These are phyloP conservation scores for Urocitellus parryii DNA, from an alignment of 2,113 vertebrate species.

Conservation along the genomic window DNA sequence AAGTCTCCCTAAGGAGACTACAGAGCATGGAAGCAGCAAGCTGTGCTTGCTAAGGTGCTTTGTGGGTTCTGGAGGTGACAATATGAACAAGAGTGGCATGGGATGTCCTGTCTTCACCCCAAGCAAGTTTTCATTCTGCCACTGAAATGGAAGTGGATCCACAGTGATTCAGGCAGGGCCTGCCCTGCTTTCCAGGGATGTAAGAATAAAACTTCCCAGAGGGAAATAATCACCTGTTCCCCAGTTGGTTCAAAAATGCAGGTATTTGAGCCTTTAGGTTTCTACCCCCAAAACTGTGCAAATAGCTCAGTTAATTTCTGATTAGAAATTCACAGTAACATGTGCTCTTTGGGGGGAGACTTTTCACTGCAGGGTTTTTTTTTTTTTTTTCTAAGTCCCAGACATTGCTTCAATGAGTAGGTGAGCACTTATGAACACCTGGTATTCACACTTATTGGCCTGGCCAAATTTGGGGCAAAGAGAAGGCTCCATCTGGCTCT, in stretches of 20 bases:
- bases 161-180: no score
- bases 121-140: background rate
- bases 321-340: background rate
- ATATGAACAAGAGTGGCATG: no score
- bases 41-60: background rate
- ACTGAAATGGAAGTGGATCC: background rate
- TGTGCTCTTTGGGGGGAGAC: background rate
- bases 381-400: no score
- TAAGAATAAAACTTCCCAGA: background rate
- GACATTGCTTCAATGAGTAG: background rate
- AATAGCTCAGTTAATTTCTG: background rate
- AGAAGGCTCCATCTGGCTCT: background rate
- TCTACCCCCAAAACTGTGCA: background rate
- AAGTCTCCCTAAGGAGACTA: background rate
- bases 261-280: background rate
- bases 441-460: background rate
- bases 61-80: background rate
- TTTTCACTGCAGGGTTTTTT: background rate
- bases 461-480: no score
- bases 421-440: accelerated
- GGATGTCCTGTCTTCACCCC: background rate
- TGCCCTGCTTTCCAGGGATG: background rate
- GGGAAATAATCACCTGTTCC: background rate
- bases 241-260: background rate
- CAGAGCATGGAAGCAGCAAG: accelerated